A percentile compares a stretch with the other conserved stretches of the same genome.
Evolutionary conservation across 2,888 invertebrate genomes (phyloP).

Genomic region (Spicauda simplicius): DNA sequence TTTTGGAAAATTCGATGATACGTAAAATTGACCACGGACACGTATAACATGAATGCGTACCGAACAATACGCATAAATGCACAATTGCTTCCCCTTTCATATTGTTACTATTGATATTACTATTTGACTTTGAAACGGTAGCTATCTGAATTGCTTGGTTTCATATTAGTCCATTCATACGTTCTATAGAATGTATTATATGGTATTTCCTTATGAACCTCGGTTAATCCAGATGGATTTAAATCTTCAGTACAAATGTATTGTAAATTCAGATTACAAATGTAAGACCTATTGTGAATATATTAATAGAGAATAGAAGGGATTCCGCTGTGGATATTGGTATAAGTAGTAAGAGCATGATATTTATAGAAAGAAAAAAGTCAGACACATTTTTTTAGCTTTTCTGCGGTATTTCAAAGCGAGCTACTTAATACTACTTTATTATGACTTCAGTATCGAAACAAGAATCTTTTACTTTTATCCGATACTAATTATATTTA

Average conservation of each 20-base stretch:
- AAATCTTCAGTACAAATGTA: background rate
- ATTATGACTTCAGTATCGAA: too few species aligned
- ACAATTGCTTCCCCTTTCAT: conserved; percentile 53
- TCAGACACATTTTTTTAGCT: too few species aligned
- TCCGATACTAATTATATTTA: too few species aligned
- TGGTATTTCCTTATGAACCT: background rate
- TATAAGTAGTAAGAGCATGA: too few species aligned
- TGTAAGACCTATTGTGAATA: too few species aligned
- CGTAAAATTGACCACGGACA: conserved; percentile 74
- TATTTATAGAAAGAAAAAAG: too few species aligned
- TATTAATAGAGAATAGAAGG: too few species aligned
- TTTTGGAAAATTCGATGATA: conserved; percentile 73
- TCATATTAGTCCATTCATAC: conserved; percentile 22
- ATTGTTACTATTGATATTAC: conserved; percentile 64
- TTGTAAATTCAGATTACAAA: background rate
- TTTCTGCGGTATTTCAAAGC: too few species aligned
- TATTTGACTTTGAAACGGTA: conserved; percentile 54
- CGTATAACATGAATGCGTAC: conserved; percentile 44
- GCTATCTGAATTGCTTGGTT: background rate
- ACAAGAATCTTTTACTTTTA: too few species aligned
- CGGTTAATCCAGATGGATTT: conserved; percentile 1
- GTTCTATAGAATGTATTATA: background rate
- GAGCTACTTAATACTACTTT: too few species aligned
- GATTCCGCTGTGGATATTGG: too few species aligned
- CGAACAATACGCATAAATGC: conserved; percentile 47